phyloP scores from a whole-genome alignment of 2,113 vertebrate species.

The Gallinago media region DNA sequence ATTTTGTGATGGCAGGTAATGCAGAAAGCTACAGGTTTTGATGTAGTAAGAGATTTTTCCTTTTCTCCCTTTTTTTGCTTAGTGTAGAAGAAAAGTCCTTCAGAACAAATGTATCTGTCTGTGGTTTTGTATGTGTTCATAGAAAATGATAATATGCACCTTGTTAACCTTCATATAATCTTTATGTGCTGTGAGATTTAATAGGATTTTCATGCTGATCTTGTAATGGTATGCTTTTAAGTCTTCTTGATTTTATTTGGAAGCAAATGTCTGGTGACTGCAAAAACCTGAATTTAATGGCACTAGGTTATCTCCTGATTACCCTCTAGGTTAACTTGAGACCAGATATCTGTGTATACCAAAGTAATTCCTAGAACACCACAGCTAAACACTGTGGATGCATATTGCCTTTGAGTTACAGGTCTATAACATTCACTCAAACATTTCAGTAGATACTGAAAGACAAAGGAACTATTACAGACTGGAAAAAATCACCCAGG shows the following conservation, averaged over 20 bases:
- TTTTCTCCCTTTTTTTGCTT: background rate
- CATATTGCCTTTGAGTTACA: background rate
- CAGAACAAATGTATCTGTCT: background rate
- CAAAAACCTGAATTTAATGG: background rate
- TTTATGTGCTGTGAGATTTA: background rate
- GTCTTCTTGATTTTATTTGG: slow-evolving; percentile 16
- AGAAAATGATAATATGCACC: background rate
- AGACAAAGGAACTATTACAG: background rate
- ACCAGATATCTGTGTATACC: background rate
- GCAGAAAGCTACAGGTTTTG: background rate
- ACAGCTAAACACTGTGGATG: background rate
- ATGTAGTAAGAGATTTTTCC: background rate
- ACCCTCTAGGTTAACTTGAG: background rate
- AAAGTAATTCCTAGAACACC: background rate
- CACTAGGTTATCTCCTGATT: background rate
- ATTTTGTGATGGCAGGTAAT: background rate
- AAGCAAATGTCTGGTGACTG: background rate
- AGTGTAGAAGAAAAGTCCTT: background rate
- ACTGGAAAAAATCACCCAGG: background rate
- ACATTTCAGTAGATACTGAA: background rate
- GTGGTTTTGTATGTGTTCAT: background rate
- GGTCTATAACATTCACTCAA: background rate
- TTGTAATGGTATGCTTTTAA: slow-evolving; percentile 18
- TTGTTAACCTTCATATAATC: background rate
- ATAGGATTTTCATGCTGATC: slow-evolving; percentile 14